phyloP scores from a whole-genome alignment of 2,113 vertebrate genomes.

The Acanthisitta chloris region DNA sequence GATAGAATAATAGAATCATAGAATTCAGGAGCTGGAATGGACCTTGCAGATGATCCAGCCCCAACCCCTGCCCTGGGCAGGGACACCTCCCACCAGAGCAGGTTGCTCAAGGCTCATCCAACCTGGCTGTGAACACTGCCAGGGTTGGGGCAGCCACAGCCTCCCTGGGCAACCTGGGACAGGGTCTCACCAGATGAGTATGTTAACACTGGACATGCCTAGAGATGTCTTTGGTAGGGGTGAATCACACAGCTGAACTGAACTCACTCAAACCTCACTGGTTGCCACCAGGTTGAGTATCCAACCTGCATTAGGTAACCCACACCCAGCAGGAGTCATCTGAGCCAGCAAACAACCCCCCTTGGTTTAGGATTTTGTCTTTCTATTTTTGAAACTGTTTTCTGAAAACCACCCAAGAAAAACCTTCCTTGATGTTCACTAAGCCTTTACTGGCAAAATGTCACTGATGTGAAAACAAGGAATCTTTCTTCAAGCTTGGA shows the following conservation, averaged over 20 bases:
- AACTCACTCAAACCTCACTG: background rate
- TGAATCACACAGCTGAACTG: rapidly evolving
- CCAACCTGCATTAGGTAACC: background rate
- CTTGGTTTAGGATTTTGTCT: background rate
- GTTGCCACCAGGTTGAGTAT: background rate
- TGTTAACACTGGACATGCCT: rapidly evolving
- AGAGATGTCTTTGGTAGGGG: rapidly evolving
- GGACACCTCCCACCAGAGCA: too few species aligned
- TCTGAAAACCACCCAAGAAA: conserved; percentile 45
- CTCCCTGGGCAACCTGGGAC: too few species aligned
- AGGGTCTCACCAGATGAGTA: too few species aligned
- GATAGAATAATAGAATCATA: too few species aligned
- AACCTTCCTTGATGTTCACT: conserved; percentile 1
- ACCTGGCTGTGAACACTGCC: too few species aligned
- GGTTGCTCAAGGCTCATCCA: too few species aligned
- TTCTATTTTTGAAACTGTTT: background rate
- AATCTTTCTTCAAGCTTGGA: conserved; percentile 14
- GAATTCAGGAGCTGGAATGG: too few species aligned
- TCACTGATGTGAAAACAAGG: conserved; percentile 6
- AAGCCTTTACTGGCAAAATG: conserved; percentile 1
- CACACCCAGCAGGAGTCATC: background rate
- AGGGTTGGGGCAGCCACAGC: too few species aligned
- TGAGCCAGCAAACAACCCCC: background rate
- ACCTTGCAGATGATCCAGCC: too few species aligned
- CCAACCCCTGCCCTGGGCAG: too few species aligned